A percentile compares a stretch with the other conserved stretches of the same genome.
Evolutionary conservation across 2,888 invertebrate species (phyloP).

Genomic region (Andrena praecox): DNA sequence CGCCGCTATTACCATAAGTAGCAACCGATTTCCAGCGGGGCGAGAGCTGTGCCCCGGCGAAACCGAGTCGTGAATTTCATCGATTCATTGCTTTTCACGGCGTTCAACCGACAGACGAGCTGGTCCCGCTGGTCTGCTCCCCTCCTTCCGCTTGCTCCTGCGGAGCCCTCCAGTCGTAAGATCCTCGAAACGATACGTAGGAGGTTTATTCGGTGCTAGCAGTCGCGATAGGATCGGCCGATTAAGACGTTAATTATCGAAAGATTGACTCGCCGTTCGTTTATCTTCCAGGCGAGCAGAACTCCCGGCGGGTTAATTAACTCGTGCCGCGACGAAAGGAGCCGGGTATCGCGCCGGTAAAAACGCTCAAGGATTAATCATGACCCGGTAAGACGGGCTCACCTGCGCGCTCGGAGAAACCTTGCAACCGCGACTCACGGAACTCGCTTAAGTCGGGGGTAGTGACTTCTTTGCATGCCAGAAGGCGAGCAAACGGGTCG

Average conservation of each 20-base stretch:
- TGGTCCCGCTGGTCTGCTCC: background rate
- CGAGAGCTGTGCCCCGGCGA: conserved; percentile 23
- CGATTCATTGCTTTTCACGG: conserved; percentile 38
- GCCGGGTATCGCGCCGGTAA: conserved; percentile 36
- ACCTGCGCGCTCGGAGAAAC: conserved; percentile 37
- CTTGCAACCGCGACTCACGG: conserved; percentile 42
- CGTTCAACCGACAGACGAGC: background rate
- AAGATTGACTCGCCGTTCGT: conserved; percentile 48
- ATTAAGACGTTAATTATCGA: conserved; percentile 72
- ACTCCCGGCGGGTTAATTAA: conserved; percentile 65
- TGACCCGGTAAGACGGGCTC: conserved; percentile 51
- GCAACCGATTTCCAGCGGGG: conserved; percentile 41
- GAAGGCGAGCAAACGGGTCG: conserved; percentile 11
- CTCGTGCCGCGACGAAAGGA: conserved; percentile 48
- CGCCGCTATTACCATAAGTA: conserved; percentile 46
- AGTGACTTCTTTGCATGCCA: conserved; percentile 62
- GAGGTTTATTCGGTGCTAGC: conserved; percentile 42
- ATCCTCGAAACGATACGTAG: conserved; percentile 18
- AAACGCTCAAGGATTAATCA: conserved; percentile 65
- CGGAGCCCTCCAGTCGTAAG: conserved; percentile 11
- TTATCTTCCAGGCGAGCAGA: conserved; percentile 26
- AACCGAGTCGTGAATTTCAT: conserved; percentile 36
- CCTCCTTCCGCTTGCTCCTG: conserved; percentile 17
- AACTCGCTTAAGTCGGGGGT: conserved; percentile 55
- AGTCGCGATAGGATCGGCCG: conserved; percentile 61